These are phyloP conservation scores for Bombus picipes DNA, from an alignment of 1,140 invertebrate genomes.

Conservation along the genomic window DNA sequence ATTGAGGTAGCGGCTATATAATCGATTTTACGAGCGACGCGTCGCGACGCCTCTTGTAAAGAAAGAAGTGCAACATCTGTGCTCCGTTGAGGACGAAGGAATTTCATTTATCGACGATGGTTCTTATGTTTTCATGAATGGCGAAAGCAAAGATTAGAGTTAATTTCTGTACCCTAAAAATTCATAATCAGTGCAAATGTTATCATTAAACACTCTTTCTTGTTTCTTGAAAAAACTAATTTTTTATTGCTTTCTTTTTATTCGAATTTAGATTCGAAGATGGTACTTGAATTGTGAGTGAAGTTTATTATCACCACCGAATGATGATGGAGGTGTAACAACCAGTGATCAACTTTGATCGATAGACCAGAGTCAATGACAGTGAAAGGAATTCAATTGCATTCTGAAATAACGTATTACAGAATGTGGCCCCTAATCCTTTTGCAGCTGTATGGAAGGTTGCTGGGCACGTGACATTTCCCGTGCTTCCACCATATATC, in stretches of 20 bases:
- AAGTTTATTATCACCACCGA: background rate
- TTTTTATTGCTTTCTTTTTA: background rate
- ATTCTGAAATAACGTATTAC: slow-evolving; percentile 36
- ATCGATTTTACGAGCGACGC: background rate
- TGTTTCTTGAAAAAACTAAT: background rate
- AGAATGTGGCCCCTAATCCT: slow-evolving; percentile 71
- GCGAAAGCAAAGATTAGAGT: background rate
- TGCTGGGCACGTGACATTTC: slow-evolving; percentile 72
- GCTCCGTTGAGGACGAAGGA: background rate
- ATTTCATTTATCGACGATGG: slow-evolving; percentile 5
- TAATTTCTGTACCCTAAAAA: background rate
- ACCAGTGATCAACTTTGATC: background rate
- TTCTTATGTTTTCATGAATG: background rate
- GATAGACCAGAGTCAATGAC: slow-evolving; percentile 36
- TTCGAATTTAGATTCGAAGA: too few species aligned
- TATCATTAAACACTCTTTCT: too few species aligned
- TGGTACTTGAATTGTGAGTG: too few species aligned
- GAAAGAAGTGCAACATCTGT: background rate
- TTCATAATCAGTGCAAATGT: background rate
- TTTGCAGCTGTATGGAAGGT: slow-evolving; percentile 51
- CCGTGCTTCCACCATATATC: slow-evolving; percentile 72
- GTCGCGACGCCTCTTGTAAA: background rate
- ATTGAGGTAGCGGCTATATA: background rate
- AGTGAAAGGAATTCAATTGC: slow-evolving; percentile 51
- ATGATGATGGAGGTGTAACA: slow-evolving; percentile 11